Conservation (phyloP, 2,797 vertebrate species). For the Macropus fuliginosus region DNA sequence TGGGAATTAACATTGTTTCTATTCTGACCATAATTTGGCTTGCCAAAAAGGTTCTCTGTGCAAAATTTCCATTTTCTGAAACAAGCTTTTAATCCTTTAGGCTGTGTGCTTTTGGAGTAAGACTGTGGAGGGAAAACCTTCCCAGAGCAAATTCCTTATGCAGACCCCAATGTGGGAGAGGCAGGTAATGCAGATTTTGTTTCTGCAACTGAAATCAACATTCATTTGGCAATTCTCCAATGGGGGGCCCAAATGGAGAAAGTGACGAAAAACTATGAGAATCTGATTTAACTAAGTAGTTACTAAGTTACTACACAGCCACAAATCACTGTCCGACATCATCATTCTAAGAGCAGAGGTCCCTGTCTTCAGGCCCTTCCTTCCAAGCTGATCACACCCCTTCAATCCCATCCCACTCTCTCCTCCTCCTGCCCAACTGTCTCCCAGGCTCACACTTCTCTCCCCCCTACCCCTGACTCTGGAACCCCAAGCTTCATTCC, state of each 20-base stretch:
- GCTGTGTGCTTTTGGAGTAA: neutral
- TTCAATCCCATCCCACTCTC: too few species aligned
- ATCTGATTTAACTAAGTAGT: neutral
- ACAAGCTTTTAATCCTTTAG: neutral
- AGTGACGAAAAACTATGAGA: neutral
- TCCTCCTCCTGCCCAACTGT: too few species aligned
- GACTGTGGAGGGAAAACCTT: too few species aligned
- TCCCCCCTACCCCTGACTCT: too few species aligned
- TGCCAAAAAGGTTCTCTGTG: neutral
- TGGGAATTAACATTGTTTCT: neutral
- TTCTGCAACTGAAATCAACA: slow-evolving; percentile 11
- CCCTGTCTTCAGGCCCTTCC: too few species aligned
- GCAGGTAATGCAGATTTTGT: neutral
- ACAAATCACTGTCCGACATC: neutral
- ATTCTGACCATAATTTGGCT: neutral
- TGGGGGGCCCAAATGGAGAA: neutral
- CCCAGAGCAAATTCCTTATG: too few species aligned
- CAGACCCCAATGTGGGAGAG: too few species aligned
- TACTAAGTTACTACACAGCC: neutral
- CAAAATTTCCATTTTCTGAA: neutral
- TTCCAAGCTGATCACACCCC: too few species aligned
- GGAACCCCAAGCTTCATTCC: too few species aligned
- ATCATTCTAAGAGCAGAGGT: neutral
- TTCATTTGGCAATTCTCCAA: slow-evolving; percentile 9
- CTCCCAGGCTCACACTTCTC: too few species aligned